phyloP scores from a whole-genome alignment of 2,888 invertebrate species.

The Polydrusus tereticollis region DNA sequence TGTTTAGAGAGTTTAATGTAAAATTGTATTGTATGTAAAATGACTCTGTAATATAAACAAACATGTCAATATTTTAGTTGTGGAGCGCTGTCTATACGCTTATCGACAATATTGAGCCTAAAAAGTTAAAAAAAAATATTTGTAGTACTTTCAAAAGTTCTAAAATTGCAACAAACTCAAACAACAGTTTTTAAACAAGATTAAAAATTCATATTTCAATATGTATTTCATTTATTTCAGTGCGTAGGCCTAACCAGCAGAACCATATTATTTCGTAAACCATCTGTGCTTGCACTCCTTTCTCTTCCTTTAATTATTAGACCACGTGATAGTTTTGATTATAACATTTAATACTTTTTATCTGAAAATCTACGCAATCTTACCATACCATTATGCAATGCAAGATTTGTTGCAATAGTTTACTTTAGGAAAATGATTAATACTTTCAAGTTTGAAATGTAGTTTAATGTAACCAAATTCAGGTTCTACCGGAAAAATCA shows the following conservation, averaged over 20 bases:
- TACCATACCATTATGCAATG: not conserved
- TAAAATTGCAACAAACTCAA: too few relatives aligned
- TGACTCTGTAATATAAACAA: too few relatives aligned
- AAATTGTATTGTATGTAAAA: too few relatives aligned
- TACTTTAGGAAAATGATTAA: conserved; percentile 7
- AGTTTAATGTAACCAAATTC: not conserved
- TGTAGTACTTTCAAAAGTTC: too few relatives aligned
- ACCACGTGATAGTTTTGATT: conserved; percentile 21
- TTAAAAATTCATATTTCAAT: not conserved
- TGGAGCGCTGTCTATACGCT: too few relatives aligned
- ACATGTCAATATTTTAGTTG: too few relatives aligned
- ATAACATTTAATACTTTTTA: conserved; percentile 18
- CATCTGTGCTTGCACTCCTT: conserved; percentile 21
- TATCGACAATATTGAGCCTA: too few relatives aligned
- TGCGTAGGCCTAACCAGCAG: not conserved
- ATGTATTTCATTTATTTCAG: too few relatives aligned
- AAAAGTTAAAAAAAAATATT: too few relatives aligned
- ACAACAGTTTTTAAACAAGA: not conserved
- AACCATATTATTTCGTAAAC: conserved; percentile 13
- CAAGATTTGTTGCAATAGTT: not conserved
- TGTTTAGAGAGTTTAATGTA: too few relatives aligned
- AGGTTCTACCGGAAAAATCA: not conserved
- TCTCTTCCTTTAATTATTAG: conserved; percentile 39
- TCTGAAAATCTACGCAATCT: conserved; percentile 1
- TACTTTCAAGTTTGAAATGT: conserved; percentile 1